phyloP scores from a whole-genome alignment of 1,140 invertebrate species.

The Hyles euphorbiae region DNA sequence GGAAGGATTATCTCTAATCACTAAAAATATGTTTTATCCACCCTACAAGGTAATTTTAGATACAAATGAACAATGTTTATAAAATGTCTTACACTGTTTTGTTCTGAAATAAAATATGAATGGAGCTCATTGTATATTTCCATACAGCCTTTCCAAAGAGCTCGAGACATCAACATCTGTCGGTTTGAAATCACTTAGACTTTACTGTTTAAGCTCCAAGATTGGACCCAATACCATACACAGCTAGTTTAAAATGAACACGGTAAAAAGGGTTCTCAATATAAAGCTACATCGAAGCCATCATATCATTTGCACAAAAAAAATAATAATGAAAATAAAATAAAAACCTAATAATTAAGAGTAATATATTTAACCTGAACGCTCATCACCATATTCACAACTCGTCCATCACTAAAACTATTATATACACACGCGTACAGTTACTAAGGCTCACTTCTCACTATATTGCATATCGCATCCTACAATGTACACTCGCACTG shows the following conservation, averaged over 20 bases:
- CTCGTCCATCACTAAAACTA: slow-evolving; percentile 48
- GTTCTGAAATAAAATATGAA: no score
- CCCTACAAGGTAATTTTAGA: no score
- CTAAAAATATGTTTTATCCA: no score
- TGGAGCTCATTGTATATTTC: no score
- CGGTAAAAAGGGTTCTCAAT: no score
- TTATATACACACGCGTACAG: slow-evolving; percentile 60
- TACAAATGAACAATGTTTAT: no score
- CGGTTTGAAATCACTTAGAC: no score
- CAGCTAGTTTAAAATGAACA: neutral
- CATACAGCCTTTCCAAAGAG: no score
- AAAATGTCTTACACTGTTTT: no score
- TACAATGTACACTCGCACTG: neutral
- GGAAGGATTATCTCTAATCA: no score
- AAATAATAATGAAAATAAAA: slow-evolving; percentile 19
- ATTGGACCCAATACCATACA: slow-evolving; percentile 1
- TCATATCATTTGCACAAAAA: slow-evolving; percentile 65
- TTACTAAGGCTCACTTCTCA: slow-evolving; percentile 59
- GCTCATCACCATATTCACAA: slow-evolving; percentile 50
- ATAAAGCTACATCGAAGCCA: slow-evolving; percentile 11
- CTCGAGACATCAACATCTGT: no score
- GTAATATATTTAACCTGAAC: slow-evolving; percentile 49
- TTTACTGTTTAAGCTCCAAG: no score
- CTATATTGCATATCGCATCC: neutral
- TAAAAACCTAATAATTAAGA: slow-evolving; percentile 38